phyloP scores from a whole-genome alignment of 2,888 invertebrate species.

The Drosophila ezoana region DNA sequence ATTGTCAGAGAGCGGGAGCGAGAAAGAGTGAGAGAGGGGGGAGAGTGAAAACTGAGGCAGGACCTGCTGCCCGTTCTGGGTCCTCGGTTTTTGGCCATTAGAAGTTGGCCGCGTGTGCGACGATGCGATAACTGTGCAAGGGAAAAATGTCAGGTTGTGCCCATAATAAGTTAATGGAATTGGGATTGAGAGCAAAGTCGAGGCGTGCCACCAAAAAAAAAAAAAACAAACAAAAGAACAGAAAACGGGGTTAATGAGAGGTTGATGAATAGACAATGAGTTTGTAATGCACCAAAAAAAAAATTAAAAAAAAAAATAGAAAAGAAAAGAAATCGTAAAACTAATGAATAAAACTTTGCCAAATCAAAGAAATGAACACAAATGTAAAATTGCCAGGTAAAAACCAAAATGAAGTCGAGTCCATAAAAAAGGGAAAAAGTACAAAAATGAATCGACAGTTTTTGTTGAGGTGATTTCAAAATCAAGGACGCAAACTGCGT shows the following conservation, averaged over 20 bases:
- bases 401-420: conserved; percentile 4
- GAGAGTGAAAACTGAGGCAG: not conserved
- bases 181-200: conserved; percentile 17
- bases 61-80: not conserved
- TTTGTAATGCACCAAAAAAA: conserved; percentile 28
- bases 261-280: conserved; percentile 55
- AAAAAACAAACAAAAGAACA: conserved; percentile 34
- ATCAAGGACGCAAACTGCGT: too few relatives aligned
- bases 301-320: conserved; percentile 4
- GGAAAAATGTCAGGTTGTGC: conserved; percentile 52
- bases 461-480: too few relatives aligned
- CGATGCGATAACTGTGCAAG: conserved; percentile 60
- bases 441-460: not conserved
- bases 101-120: conserved; percentile 50
- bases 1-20: conserved; percentile 48
- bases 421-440: not conserved
- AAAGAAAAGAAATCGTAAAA: not conserved
- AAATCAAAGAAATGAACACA: conserved; percentile 9
- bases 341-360: not conserved
- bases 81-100: conserved; percentile 22
- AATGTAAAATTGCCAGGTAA: not conserved
- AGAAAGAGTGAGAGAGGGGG: not conserved
- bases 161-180: conserved; percentile 39
- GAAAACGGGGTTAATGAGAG: conserved; percentile 50
- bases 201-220: not conserved